These are phyloP conservation scores for Sandelia bainsii DNA, from an alignment of 2,797 vertebrate species.

Conservation along the genomic window DNA sequence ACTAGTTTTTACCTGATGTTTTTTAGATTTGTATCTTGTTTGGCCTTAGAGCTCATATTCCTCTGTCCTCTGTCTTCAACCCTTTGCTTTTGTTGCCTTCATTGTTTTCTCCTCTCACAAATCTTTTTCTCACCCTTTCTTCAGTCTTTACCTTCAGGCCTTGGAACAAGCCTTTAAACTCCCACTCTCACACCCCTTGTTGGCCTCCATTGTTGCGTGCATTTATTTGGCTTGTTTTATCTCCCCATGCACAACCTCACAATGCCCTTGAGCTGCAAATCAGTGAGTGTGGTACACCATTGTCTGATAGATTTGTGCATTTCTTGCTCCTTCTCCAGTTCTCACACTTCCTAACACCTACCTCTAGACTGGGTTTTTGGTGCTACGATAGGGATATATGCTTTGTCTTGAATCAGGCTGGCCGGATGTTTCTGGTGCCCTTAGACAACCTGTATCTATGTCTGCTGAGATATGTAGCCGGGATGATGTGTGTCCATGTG, in stretches of 20 bases:
- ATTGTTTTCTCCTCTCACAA: not conserved
- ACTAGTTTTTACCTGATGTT: slow-evolving; percentile 19
- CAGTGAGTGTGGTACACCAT: slow-evolving; percentile 5
- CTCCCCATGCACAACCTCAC: slow-evolving; percentile 23
- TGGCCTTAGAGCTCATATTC: slow-evolving; percentile 15
- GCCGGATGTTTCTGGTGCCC: slow-evolving; percentile 70
- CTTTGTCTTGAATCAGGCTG: slow-evolving; percentile 59
- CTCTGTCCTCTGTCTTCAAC: slow-evolving; percentile 24
- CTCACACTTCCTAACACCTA: slow-evolving; percentile 40
- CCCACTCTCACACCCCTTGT: slow-evolving; percentile 55
- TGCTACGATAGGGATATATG: slow-evolving; percentile 44
- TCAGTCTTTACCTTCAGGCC: slow-evolving; percentile 48
- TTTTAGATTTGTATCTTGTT: not conserved
- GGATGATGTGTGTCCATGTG: slow-evolving; percentile 41
- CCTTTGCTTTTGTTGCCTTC: not conserved
- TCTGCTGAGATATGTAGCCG: slow-evolving; percentile 69
- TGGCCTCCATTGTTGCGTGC: slow-evolving; percentile 26
- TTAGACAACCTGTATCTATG: slow-evolving; percentile 69
- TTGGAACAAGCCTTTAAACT: slow-evolving; percentile 61
- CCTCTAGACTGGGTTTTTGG: slow-evolving; percentile 42
- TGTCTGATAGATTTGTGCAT: slow-evolving; percentile 28
- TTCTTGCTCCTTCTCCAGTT: slow-evolving; percentile 27
- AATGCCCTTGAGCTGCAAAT: slow-evolving; percentile 33
- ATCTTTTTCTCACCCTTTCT: slow-evolving; percentile 29
- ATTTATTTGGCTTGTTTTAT: slow-evolving; percentile 39